Evolutionary conservation across 1,140 invertebrate species (phyloP), one percentile per base, ranked within the genome.

Genomic region (Achroia grisella): DNA sequence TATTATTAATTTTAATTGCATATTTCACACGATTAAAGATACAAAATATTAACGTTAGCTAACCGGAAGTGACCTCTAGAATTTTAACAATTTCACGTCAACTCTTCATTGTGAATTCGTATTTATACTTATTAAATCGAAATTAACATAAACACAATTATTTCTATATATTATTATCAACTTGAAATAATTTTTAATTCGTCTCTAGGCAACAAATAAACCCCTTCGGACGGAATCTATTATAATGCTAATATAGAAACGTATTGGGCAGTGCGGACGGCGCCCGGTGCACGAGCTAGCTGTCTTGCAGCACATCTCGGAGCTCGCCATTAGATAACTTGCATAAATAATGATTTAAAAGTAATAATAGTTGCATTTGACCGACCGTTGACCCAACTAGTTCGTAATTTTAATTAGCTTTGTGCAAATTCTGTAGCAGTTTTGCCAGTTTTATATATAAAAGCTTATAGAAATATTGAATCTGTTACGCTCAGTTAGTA

Each of bases 301-400:
- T 68, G 48, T 14, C 46, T 29, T 74, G 73, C 71, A 72, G 59
- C 57, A 52, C 40, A 10, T 17, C 11, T 12, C 44, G 10, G 55
- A 67, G 48, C 76, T 80, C 62, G 40, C 31, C 50, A 58, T 75
- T 75, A 77, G 65, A 71, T 48, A 51, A 53, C 56, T 56, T 80
- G 76, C 76, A 80, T 77, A 75, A 61, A 62, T 79, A 79, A 77
- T 73, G 49, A 55, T 48, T 56, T 57, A 51, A 44, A 39, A 47
- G 44, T 45, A 54, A 48, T 52, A 52, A 52, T 30, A 43, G 30
- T 44, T 48, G 52, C 52, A 54, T 44, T 43, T n/a, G 34, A n/a
- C 6, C 39, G 41, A 53, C 41, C 51, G 51, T 53, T 53, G 51
- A 48, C 45, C 45, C 6, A 3, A 4, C 4, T 28, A 11, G 33